These are phyloP conservation scores for Lasioglossum zephyrum DNA, from an alignment of 2,888 invertebrate species.

Conservation along the genomic window DNA sequence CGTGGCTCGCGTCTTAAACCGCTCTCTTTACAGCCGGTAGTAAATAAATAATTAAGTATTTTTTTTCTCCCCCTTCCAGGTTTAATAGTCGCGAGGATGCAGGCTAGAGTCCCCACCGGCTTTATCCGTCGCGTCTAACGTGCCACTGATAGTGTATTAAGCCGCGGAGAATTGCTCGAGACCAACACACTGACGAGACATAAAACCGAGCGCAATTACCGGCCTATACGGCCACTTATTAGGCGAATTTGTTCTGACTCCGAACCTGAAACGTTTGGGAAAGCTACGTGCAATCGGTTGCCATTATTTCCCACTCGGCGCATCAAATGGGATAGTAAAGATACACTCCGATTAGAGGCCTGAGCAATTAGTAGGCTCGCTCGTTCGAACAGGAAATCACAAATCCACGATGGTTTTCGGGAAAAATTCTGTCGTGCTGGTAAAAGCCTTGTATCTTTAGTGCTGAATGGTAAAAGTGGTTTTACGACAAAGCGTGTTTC, in stretches of 20 bases:
- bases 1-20: conserved; percentile 13
- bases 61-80: conserved; percentile 8
- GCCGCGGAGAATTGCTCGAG: not conserved
- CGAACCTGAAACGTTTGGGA: not conserved
- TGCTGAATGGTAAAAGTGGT: not conserved
- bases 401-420: not conserved
- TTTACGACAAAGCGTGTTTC: not conserved
- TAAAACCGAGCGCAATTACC: conserved; percentile 2
- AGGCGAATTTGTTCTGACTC: not conserved
- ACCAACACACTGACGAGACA: not conserved
- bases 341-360: not conserved
- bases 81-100: conserved; percentile 40
- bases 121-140: not conserved
- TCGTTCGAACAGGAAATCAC: not conserved
- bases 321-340: not conserved
- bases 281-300: not conserved
- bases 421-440: not conserved
- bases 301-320: not conserved
- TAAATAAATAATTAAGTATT: conserved; percentile 69
- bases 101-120: not conserved
- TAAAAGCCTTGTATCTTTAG: conserved; percentile 2
- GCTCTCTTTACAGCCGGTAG: conserved; percentile 58
- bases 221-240: not conserved
- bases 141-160: conserved; percentile 8
- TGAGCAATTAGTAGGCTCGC: not conserved